phyloP scores from a whole-genome alignment of 1,140 invertebrate genomes.

The Batillaria attramentaria region DNA sequence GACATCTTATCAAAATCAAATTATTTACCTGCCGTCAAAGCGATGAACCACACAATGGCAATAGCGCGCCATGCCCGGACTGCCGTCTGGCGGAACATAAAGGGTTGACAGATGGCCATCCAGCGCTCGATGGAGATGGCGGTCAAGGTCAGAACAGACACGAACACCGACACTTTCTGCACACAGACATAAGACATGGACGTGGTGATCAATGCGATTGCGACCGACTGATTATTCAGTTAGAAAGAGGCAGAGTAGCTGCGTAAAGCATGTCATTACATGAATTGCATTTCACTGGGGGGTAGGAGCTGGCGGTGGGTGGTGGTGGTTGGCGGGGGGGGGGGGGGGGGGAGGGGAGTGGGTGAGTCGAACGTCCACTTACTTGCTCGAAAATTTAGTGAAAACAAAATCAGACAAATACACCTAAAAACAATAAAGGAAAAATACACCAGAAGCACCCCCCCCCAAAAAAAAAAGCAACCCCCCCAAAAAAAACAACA shows the following conservation, averaged over 20 bases:
- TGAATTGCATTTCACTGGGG: too few relatives aligned
- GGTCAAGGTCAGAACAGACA: slow-evolving; percentile 90
- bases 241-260: too few relatives aligned
- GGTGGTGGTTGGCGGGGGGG: too few relatives aligned
- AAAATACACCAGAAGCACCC: too few relatives aligned
- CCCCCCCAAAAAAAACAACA: neutral
- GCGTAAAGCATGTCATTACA: too few relatives aligned
- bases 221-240: neutral
- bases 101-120: slow-evolving; percentile 92
- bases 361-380: too few relatives aligned
- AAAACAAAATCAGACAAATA: neutral
- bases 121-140: slow-evolving; percentile 92
- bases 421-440: neutral
- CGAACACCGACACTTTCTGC: slow-evolving; percentile 89
- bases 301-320: too few relatives aligned
- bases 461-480: too few relatives aligned
- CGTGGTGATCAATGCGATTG: neutral
- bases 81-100: slow-evolving; percentile 83
- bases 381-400: neutral
- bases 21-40: slow-evolving; percentile 45
- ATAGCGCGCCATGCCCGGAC: slow-evolving; percentile 82
- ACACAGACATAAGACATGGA: neutral
- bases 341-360: too few relatives aligned
- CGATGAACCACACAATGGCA: slow-evolving; percentile 80
- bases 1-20: slow-evolving; percentile 32